These are phyloP conservation scores for Clarias fuscus DNA, from an alignment of 2,797 vertebrate species.

Conservation along the genomic window DNA sequence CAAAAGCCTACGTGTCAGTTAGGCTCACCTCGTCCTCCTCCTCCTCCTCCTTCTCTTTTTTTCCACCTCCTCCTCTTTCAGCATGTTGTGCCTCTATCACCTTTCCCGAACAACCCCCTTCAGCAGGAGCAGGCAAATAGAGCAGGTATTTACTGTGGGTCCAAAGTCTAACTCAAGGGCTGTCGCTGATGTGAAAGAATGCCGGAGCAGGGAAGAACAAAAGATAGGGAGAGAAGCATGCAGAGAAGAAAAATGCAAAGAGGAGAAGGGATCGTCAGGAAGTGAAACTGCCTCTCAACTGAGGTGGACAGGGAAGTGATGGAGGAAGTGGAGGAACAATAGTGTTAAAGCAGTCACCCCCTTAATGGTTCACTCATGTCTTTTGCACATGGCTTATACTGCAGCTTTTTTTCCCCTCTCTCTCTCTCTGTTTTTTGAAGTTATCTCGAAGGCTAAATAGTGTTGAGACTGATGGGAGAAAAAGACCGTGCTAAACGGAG, in stretches of 20 bases:
- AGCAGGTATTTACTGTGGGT: conserved; percentile 76
- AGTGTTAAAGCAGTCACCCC: conserved; percentile 60
- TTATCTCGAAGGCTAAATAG: conserved; percentile 20
- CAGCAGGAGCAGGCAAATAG: conserved; percentile 68
- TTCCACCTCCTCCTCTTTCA: conserved; percentile 6
- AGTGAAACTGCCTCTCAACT: conserved; percentile 70
- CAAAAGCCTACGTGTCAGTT: conserved; percentile 44
- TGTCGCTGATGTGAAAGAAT: conserved; percentile 76
- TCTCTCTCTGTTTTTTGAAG: background rate
- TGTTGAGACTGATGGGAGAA: conserved; percentile 45
- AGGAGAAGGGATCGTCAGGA: conserved; percentile 67
- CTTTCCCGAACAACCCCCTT: conserved; percentile 45
- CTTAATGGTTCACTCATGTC: conserved; percentile 25
- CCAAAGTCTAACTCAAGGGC: conserved; percentile 71
- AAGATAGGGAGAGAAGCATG: conserved; percentile 60
- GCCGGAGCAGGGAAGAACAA: conserved; percentile 60
- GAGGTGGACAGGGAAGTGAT: conserved; percentile 72
- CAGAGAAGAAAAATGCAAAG: conserved; percentile 66
- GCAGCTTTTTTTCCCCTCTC: background rate
- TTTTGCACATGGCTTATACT: background rate
- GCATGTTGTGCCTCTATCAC: conserved; percentile 45
- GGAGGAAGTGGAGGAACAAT: conserved; percentile 81
- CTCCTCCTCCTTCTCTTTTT: conserved; percentile 28
- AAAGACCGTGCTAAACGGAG: conserved; percentile 20
- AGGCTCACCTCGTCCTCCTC: conserved; percentile 39